Percentiles rank a stretch among this genome's conserved stretches.
phyloP scores from a whole-genome alignment of 2,888 invertebrate species.

The Abscondita cerata region DNA sequence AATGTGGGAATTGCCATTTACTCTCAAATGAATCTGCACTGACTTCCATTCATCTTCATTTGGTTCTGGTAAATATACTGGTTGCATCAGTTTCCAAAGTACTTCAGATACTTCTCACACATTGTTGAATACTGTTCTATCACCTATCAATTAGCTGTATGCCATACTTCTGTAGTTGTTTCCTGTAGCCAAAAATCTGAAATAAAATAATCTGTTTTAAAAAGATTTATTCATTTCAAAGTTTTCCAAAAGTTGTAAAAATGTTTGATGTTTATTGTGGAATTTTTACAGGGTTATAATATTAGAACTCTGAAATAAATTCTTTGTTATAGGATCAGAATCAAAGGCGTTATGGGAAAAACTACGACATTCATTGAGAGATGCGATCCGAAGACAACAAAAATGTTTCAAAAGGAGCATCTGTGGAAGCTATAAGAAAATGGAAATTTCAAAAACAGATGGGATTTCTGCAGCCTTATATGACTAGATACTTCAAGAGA shows the following conservation, averaged over 20 bases:
- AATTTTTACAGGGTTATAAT: background rate
- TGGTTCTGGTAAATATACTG: slow-evolving; percentile 36
- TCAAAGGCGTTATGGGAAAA: background rate
- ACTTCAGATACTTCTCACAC: slow-evolving; percentile 34
- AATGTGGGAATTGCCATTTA: slow-evolving; percentile 46
- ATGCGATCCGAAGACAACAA: slow-evolving; percentile 7
- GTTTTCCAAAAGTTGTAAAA: background rate
- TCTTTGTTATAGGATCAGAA: background rate
- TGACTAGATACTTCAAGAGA: background rate
- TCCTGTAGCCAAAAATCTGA: slow-evolving; percentile 37
- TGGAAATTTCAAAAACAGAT: background rate
- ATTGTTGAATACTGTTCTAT: slow-evolving; percentile 39
- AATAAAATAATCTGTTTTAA: background rate
- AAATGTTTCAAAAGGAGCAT: slow-evolving; percentile 12
- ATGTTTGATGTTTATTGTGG: background rate
- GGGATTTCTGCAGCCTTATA: background rate
- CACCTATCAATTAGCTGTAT: slow-evolving; percentile 35
- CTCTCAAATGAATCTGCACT: slow-evolving; percentile 41
- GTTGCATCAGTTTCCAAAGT: slow-evolving; percentile 36
- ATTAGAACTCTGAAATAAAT: background rate
- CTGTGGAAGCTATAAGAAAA: slow-evolving; percentile 6
- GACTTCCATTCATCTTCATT: slow-evolving; percentile 36
- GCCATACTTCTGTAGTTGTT: slow-evolving; percentile 36
- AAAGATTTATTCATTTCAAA: background rate
- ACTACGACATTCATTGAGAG: background rate